Evolutionary conservation across 2,888 invertebrate species (phyloP).

Genomic region (Cataglyphis cursor): DNA sequence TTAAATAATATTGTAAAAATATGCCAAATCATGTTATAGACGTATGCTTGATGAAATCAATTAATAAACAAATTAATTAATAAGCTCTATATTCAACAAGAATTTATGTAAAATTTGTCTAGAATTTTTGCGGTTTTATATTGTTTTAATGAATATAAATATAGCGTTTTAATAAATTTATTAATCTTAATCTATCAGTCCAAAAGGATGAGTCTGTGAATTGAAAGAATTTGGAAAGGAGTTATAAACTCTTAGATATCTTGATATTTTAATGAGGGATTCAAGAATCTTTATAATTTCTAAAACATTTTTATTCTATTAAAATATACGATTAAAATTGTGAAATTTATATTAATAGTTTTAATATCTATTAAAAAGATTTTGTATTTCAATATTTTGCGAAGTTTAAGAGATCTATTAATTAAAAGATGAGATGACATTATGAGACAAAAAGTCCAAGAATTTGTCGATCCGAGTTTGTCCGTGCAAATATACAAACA

Average conservation of each 20-base stretch:
- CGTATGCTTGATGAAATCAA: not conserved
- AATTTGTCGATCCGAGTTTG: slow-evolving; percentile 25
- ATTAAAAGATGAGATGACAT: not conserved
- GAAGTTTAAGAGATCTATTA: not conserved
- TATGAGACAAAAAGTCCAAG: not conserved
- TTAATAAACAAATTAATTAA: slow-evolving; percentile 7
- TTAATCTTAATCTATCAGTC: not conserved
- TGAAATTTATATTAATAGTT: not conserved
- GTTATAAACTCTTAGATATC: not conserved
- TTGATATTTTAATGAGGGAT: not conserved
- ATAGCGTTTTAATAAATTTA: not conserved
- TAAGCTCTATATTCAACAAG: not conserved
- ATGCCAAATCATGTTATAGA: not conserved
- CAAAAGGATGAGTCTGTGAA: not conserved
- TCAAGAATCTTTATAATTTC: not conserved
- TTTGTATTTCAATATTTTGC: not conserved
- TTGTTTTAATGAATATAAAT: not conserved
- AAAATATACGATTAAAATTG: not conserved
- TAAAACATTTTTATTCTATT: slow-evolving; percentile 4
- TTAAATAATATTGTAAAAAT: not conserved
- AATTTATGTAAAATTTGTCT: not conserved
- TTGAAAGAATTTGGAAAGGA: not conserved
- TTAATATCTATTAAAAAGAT: not conserved
- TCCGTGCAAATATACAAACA: slow-evolving; percentile 12
- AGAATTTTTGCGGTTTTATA: not conserved